Evolutionary conservation across 2,888 invertebrate genomes (phyloP), one percentile per base, ranked within the genome.

Genomic region (Megaustenia siamemsis): DNA sequence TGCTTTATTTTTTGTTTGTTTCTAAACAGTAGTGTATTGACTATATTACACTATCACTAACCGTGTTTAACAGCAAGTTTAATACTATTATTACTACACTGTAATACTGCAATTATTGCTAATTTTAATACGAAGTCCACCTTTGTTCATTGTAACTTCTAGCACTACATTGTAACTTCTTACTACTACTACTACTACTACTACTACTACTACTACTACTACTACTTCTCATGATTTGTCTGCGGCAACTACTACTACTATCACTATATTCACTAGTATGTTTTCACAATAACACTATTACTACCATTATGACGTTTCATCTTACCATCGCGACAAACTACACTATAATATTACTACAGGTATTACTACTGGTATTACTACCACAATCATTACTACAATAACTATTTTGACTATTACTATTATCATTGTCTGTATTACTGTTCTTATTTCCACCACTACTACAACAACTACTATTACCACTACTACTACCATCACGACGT

Each of bases 171-270:
- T 40, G 12, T 38, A 5, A 38, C 35, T 40, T 32, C 18, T 40
- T 69, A 69, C 69, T 32, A 5, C 69, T 69, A n/a, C 69, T 69
- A 24, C 69, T 69, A 69, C 69, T 69, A 69, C 35, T 69, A 32
- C 35, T 69, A 69, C 56, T 56, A 56, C 56, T 56, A 56, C 56
- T 56, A 56, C 56, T 56, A 56, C 4, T 24, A 56, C 21, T 56
- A 18, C 56, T 18, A n/a, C 56, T 12, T 24, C 56, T 56, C 10
- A 18, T 18, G 21, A 18, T 56, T 18, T n/a, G 10, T 18, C 56
- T 56, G n/a, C 28, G 3, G 28, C n/a, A 28, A 28, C 63, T 63
- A 63, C 28, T 63, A 63, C 10, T n/a, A 56, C 56, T 56, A 63
- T 28, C 28, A 63, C n/a, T 63, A 63, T 45, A 6, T 45, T 45